These are phyloP conservation scores for Elysia crispata DNA, from an alignment of 2,888 invertebrate species.

Conservation along the genomic window DNA sequence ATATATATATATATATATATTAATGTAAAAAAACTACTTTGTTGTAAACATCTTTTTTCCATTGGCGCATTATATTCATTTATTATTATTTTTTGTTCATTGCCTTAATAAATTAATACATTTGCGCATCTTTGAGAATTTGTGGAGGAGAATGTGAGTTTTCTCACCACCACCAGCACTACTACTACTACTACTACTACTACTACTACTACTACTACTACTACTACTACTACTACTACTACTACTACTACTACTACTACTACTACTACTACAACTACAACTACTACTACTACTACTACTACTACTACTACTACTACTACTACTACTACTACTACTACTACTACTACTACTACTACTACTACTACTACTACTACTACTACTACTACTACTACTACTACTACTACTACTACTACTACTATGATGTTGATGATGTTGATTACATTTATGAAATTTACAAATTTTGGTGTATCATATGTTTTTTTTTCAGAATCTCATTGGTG, in stretches of 20 bases:
- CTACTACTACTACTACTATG: too few relatives aligned
- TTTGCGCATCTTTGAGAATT: too few relatives aligned
- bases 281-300: not conserved
- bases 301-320: slow-evolving; percentile 10
- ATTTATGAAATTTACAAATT: too few relatives aligned
- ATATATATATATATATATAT: too few relatives aligned
- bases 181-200: not conserved
- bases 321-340: slow-evolving; percentile 13
- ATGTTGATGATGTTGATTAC: too few relatives aligned
- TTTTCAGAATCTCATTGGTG: too few relatives aligned
- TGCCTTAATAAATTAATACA: too few relatives aligned
- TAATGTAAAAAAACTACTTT: too few relatives aligned
- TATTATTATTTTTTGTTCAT: too few relatives aligned
- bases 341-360: slow-evolving; percentile 10
- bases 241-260: not conserved
- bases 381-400: slow-evolving; percentile 14
- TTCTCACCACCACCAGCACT: not conserved
- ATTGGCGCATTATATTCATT: too few relatives aligned
- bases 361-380: slow-evolving; percentile 6
- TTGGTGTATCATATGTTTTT: too few relatives aligned
- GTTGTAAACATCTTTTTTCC: too few relatives aligned
- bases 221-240: slow-evolving; percentile 12
- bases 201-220: slow-evolving; percentile 13
- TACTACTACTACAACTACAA: not conserved
- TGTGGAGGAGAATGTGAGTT: not conserved